Evolutionary conservation across 2,113 vertebrate species (phyloP).

Genomic region (Psephotus haematonotus): DNA sequence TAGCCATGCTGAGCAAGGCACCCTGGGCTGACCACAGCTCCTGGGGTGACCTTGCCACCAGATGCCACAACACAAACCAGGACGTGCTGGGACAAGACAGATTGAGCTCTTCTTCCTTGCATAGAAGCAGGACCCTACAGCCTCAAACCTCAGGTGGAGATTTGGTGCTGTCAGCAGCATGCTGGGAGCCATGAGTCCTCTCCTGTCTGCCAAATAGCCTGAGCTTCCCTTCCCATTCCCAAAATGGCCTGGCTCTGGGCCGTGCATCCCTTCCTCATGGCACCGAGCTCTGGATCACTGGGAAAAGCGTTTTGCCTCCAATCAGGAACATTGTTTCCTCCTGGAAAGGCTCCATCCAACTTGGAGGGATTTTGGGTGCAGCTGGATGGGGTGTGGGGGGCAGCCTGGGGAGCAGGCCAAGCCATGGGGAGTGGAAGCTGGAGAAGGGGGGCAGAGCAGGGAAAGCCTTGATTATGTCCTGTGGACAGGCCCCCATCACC

Average conservation of each 20-base stretch:
- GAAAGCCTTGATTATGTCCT: not conserved
- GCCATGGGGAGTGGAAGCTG: not conserved
- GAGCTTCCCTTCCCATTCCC: not conserved
- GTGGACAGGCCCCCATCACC: not conserved
- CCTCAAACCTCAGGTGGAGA: not conserved
- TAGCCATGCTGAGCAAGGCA: not conserved
- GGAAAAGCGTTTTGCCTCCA: slow-evolving; percentile 20
- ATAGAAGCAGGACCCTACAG: not conserved
- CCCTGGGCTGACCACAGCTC: not conserved
- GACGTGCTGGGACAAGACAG: fast-evolving
- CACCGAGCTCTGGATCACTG: not conserved
- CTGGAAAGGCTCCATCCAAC: slow-evolving; percentile 36
- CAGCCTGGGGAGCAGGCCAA: not conserved
- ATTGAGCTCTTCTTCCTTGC: not conserved
- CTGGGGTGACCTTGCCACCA: slow-evolving; percentile 10
- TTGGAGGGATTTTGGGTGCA: slow-evolving; percentile 25
- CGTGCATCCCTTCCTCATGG: not conserved
- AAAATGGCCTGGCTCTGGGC: not conserved
- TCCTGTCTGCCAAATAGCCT: not conserved
- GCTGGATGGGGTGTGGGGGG: not conserved
- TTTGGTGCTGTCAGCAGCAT: not conserved
- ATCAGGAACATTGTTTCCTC: slow-evolving; percentile 34
- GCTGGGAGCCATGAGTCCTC: not conserved
- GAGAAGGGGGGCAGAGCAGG: not conserved
- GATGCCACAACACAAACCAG: not conserved